These are phyloP conservation scores for Nibea albiflora DNA, from an alignment of 2,113 vertebrate genomes.

Conservation along the genomic window DNA sequence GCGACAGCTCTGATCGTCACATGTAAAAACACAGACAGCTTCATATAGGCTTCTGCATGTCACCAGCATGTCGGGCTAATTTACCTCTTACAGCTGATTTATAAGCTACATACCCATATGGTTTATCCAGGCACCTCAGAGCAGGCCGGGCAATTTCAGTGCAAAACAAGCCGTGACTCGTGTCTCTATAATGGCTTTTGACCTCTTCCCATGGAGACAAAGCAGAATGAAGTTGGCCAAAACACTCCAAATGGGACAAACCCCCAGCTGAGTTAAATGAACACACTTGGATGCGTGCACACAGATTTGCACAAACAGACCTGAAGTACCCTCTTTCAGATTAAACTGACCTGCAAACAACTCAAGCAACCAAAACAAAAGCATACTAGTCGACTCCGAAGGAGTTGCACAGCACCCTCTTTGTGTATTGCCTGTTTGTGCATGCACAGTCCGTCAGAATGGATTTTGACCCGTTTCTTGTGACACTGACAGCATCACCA, in stretches of 20 bases:
- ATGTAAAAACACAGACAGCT: not conserved
- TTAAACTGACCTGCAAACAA: slow-evolving; percentile 24
- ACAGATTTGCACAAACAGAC: slow-evolving; percentile 44
- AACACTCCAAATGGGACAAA: slow-evolving; percentile 68
- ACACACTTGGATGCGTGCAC: slow-evolving; percentile 33
- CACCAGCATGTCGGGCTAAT: not conserved
- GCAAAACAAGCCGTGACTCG: slow-evolving; percentile 63
- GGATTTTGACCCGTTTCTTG: slow-evolving; percentile 16
- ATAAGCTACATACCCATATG: not conserved
- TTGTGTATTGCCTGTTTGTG: not conserved
- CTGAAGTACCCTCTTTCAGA: slow-evolving; percentile 50
- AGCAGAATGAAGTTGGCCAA: slow-evolving; percentile 59
- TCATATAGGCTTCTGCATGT: not conserved
- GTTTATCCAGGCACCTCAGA: slow-evolving; percentile 23
- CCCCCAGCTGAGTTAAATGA: slow-evolving; percentile 56
- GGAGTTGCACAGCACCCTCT: slow-evolving; percentile 8
- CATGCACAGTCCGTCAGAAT: not conserved
- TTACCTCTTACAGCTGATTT: not conserved
- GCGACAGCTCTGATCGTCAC: not conserved
- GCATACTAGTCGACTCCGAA: not conserved
- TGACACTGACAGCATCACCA: slow-evolving; percentile 27
- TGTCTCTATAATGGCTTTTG: slow-evolving; percentile 61
- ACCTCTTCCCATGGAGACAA: slow-evolving; percentile 63
- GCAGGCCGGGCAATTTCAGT: slow-evolving; percentile 33
- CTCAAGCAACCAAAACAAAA: slow-evolving; percentile 25